phyloP scores from a whole-genome alignment of 2,888 invertebrate species.

The Melanchra persicariae region DNA sequence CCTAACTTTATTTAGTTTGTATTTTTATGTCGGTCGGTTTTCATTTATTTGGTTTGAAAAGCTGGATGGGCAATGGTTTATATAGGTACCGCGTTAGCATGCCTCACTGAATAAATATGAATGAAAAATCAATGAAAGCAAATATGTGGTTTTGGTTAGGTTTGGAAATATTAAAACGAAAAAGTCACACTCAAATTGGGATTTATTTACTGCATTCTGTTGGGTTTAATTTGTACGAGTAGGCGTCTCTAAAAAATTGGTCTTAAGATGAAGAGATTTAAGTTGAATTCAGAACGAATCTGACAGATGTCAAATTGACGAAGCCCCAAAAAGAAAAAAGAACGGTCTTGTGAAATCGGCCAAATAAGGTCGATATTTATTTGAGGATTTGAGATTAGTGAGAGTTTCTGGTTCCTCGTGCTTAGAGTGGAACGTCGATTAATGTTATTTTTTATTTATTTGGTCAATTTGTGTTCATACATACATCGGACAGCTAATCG shows the following conservation, averaged over 20 bases:
- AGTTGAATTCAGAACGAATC: too few relatives aligned
- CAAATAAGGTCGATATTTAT: too few relatives aligned
- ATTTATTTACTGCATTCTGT: background rate
- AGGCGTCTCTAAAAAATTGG: background rate
- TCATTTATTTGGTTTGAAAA: slow-evolving; percentile 29
- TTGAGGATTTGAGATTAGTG: too few relatives aligned
- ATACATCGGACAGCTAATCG: too few relatives aligned
- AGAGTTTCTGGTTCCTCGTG: too few relatives aligned
- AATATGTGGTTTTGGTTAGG: slow-evolving; percentile 9
- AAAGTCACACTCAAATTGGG: background rate
- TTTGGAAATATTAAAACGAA: slow-evolving; percentile 1
- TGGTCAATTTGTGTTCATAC: too few relatives aligned
- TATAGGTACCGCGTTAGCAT: slow-evolving; percentile 5
- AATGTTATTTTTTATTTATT: too few relatives aligned
- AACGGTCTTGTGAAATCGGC: too few relatives aligned
- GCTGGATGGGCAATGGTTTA: slow-evolving; percentile 19
- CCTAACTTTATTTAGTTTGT: slow-evolving; percentile 16
- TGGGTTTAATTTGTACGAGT: background rate
- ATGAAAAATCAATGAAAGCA: slow-evolving; percentile 18
- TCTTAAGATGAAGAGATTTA: background rate
- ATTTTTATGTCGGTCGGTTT: slow-evolving; percentile 25
- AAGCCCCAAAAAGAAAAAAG: too few relatives aligned
- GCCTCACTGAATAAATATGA: slow-evolving; percentile 32
- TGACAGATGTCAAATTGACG: too few relatives aligned
- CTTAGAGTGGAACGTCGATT: too few relatives aligned